Evolutionary conservation across 2,113 vertebrate genomes (phyloP), one percentile per base, ranked within the genome.

Genomic region (Alligator sinensis): DNA sequence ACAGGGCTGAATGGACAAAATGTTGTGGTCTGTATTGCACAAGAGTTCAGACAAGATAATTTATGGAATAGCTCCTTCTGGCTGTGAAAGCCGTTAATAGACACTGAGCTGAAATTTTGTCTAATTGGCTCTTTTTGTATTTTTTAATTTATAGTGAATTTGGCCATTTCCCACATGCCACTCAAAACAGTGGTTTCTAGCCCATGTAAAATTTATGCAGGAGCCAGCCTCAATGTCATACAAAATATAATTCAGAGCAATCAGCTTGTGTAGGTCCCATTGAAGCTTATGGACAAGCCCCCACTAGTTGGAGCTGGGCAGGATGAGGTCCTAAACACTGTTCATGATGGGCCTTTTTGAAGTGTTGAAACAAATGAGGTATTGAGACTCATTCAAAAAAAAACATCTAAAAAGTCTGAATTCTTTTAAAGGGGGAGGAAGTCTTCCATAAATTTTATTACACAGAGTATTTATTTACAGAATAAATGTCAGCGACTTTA

Each of bases 141-240:
- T 0, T n/a, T 76, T 64, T 2, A 0, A 0, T 30, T 2, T 4
- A 0, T 1, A 9, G 19, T 24, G 78, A 59, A 86, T 80, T 88
- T 21, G 21, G 2, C 25, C 58, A 0, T 11, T 1, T 7, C 18
- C 2, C 0, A 2, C 0, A 57, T 58, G 91, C 77, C 64, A 60
- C 3, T 61, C 60, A 59, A 1, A 5, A 4, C 14, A 2, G 4
- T 0, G 18, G 4, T 0, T 54, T 27, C 2, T 2, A 54, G 1
- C 8, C 54, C 30, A 3, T 2, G 5, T 61, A 0, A 57, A 1
- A 0, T 2, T 34, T 21, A 82, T 6, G 0, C 0, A 2, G 22
- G 84, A 19, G 38, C 2, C 0, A 19, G 38, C 2, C 0, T 1
- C 47, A 24, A 13, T 74, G 11, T 74, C 21, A 47, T 74, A 24